phyloP scores from a whole-genome alignment of 2,113 vertebrate genomes.

The Austrofundulus limnaeus region DNA sequence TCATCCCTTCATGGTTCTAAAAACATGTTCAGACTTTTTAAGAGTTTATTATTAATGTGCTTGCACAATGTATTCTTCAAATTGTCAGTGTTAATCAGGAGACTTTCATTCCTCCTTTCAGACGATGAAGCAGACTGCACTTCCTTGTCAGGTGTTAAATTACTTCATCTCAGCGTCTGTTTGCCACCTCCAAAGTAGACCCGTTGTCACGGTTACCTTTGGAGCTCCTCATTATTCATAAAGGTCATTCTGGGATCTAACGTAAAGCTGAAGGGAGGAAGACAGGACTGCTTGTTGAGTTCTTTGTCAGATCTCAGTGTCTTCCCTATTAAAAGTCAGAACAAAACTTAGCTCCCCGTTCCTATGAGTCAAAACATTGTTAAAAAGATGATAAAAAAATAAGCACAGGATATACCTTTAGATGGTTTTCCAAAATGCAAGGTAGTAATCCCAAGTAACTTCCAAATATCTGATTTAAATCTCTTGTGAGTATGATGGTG shows the following conservation, averaged over 20 bases:
- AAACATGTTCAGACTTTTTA: constrained; percentile 54
- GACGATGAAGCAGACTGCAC: constrained; percentile 38
- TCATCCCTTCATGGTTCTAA: constrained; percentile 46
- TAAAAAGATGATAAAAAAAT: background rate
- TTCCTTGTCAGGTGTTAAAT: constrained; percentile 58
- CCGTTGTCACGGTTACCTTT: constrained; percentile 58
- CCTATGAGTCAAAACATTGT: constrained; percentile 7
- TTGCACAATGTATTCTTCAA: constrained; percentile 60
- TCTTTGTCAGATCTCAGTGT: constrained; percentile 15
- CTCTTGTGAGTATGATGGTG: background rate
- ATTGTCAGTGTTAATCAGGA: constrained; percentile 68
- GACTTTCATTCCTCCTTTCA: constrained; percentile 37
- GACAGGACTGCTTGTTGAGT: constrained; percentile 29
- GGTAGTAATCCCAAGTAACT: background rate
- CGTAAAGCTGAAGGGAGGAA: constrained; percentile 35
- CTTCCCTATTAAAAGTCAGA: constrained; percentile 2
- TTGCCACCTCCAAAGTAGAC: constrained; percentile 47
- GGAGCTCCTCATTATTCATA: constrained; percentile 67
- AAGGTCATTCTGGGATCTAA: constrained; percentile 63
- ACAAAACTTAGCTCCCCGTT: constrained; percentile 6
- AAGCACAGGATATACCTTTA: background rate
- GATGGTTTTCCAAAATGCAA: background rate
- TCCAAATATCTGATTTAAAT: background rate
- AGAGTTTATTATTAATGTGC: constrained; percentile 70
- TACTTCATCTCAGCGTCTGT: constrained; percentile 40